Percentiles rank a stretch among this genome's conserved stretches.
Evolutionary conservation across 92 coral and sea anemone genomes (phyloP).

Genomic region (Epizoanthus ramosus): DNA sequence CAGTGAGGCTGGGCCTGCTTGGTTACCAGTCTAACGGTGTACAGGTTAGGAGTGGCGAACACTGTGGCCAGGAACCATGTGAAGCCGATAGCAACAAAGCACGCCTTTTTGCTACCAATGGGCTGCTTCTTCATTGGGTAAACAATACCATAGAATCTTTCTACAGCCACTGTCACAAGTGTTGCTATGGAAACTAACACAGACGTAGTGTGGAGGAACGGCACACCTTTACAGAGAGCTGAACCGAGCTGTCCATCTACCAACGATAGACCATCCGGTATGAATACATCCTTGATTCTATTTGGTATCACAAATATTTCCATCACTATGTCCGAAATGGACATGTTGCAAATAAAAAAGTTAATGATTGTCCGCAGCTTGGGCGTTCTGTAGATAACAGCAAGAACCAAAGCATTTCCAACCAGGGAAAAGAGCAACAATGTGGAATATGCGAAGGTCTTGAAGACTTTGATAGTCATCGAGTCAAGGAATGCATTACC

Average conservation of each 20-base stretch:
- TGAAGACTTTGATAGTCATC: slow-evolving; percentile 39
- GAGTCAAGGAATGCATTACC: slow-evolving; percentile 23
- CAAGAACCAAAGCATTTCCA: slow-evolving; percentile 44
- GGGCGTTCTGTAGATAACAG: slow-evolving; percentile 43
- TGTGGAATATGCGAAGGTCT: slow-evolving; percentile 35
- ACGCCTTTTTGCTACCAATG: slow-evolving; percentile 34
- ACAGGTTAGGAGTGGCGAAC: slow-evolving; percentile 37
- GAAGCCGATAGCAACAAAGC: slow-evolving; percentile 45
- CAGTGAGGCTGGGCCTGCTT: not conserved
- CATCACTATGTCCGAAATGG: slow-evolving; percentile 50
- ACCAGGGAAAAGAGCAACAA: slow-evolving; percentile 38
- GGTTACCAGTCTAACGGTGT: slow-evolving; percentile 15
- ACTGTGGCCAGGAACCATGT: slow-evolving; percentile 42
- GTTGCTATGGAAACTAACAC: slow-evolving; percentile 47
- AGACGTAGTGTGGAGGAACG: slow-evolving; percentile 18
- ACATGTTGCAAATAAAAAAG: slow-evolving; percentile 61
- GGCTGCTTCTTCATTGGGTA: slow-evolving; percentile 43
- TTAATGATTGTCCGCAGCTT: slow-evolving; percentile 50
- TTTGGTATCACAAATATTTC: slow-evolving; percentile 38
- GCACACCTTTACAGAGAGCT: slow-evolving; percentile 39
- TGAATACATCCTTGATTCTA: slow-evolving; percentile 32
- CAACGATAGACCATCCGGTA: slow-evolving; percentile 39
- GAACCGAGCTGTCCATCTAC: slow-evolving; percentile 44
- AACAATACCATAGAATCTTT: slow-evolving; percentile 58
- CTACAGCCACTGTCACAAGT: slow-evolving; percentile 57